Evolutionary conservation across 2,888 invertebrate species (phyloP), one percentile per base, ranked within the genome.

Genomic region (Drosophila yooni): DNA sequence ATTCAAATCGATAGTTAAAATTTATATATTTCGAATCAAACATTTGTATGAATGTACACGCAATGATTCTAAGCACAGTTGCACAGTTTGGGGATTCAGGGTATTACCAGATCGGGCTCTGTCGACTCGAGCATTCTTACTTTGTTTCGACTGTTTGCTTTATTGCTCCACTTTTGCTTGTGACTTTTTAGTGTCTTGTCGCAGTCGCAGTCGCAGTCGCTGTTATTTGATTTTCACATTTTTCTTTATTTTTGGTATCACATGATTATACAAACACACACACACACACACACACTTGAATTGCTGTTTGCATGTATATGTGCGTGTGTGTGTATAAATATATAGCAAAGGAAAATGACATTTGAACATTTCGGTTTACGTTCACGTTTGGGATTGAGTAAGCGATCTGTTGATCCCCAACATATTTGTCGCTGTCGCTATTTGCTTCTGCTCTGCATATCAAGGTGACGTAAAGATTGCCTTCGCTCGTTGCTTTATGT

Each of bases 171-270:
- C 91, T 85, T 85, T 89, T 89, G 88, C 84, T 89, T 85, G 83
- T 69, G 91, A 85, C 84, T 85, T 86, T 84, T 85, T 90, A 90
- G 84, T 85, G 88, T 74, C 81, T 81, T 81, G 78, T 90, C 82
- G 80, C 71, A 80, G 81, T 86, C 82, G 80, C 71, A 80, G 81
- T 86, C 82, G 76, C 74, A 68, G 58, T 64, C 81, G 81, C 73
- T 86, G 81, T 89, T 89, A 89, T 91, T 89, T 91, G 89, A 90
- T 89, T 89, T 89, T 89, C 88, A 90, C 89, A 91, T 91, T 90
- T 90, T 91, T 87, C 81, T 83, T 88, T 82, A 79, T 85, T 76
- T 81, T 89, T 72, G 76, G 85, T 81, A 83, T 88, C 89, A 89
- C 86, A 91, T 90, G 90, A 91, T 88, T 81, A 75, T 83, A 90